A percentile compares a stretch with the other conserved stretches of the same genome.
Conservation (phyloP, 2,113 vertebrate species). For the Muntiacus reevesi region DNA sequence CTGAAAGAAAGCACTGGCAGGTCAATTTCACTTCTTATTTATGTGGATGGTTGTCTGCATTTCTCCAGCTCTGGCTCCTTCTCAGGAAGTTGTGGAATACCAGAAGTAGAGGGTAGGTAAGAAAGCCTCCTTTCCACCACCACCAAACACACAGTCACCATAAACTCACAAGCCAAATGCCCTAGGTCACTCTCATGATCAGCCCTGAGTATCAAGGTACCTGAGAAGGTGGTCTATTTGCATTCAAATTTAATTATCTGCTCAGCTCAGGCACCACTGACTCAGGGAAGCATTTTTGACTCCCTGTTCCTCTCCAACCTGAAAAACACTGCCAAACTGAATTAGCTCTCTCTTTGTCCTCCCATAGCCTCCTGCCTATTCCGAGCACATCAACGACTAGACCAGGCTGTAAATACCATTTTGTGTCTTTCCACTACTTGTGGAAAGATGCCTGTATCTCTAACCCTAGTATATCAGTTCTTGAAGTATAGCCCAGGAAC, state of each 20-base stretch:
- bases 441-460: neutral
- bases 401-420: neutral
- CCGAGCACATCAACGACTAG: neutral
- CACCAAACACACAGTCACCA: neutral
- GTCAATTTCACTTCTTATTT: slow-evolving; percentile 60
- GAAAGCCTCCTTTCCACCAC: neutral
- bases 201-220: neutral
- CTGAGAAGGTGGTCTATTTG: neutral
- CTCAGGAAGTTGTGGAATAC: neutral
- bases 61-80: slow-evolving; percentile 29
- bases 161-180: neutral
- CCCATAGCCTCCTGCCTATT: neutral
- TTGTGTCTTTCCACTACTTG: neutral
- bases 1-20: slow-evolving; percentile 58
- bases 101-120: neutral
- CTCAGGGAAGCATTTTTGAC: neutral
- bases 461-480: neutral
- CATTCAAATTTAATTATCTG: neutral
- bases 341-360: neutral
- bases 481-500: neutral
- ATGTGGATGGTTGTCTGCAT: slow-evolving; percentile 40
- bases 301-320: no score
- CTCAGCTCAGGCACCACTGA: neutral
- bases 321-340: neutral
- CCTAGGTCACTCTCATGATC: neutral